Evolutionary conservation across 1,140 invertebrate species (phyloP).

Genomic region (Apolygus lucorum): DNA sequence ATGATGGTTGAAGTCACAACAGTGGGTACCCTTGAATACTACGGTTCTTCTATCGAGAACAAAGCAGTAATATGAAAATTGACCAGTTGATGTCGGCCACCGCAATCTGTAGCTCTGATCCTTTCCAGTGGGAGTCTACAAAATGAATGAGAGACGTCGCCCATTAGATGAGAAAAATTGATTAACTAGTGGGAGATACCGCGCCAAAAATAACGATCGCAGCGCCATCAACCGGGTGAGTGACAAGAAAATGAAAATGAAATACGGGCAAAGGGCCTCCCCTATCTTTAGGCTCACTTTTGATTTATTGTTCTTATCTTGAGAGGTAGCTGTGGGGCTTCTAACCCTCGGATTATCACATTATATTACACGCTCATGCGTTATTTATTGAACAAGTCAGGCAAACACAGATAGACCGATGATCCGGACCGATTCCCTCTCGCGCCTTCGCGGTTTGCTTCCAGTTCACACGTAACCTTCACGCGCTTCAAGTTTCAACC

Average conservation of each 20-base stretch:
- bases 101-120: no score
- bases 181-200: constrained; percentile 5
- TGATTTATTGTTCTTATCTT: constrained; percentile 15
- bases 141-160: no score
- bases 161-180: no score
- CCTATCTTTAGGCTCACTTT: constrained; percentile 4
- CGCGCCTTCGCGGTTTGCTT: no score
- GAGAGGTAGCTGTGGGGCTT: neutral
- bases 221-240: constrained; percentile 1
- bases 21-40: no score
- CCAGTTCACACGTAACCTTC: no score
- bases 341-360: constrained; percentile 12
- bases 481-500: no score
- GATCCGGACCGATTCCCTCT: constrained; percentile 6
- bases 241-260: constrained; percentile 15
- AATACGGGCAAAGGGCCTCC: constrained; percentile 7
- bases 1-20: no score
- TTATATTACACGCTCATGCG: constrained; percentile 13
- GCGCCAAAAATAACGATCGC: neutral
- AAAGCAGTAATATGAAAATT: no score
- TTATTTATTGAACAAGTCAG: constrained; percentile 10
- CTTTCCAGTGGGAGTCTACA: no score
- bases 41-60: no score
- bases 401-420: neutral
- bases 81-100: no score